These are phyloP conservation scores for Trachelus stipa DNA, from an alignment of 2,888 invertebrate genomes.

Conservation along the genomic window DNA sequence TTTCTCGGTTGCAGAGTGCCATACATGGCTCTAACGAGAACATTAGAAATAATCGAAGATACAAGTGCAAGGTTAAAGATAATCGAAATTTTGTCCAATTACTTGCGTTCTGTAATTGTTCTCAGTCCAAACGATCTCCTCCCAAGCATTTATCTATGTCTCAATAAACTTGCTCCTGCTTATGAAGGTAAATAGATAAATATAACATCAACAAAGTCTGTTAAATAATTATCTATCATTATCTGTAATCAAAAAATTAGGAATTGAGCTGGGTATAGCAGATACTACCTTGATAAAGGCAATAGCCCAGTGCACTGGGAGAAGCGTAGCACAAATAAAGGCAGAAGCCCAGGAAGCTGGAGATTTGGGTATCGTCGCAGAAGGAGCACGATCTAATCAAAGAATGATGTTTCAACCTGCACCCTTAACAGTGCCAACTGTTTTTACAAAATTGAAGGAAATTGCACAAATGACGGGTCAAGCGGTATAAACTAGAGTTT, in stretches of 20 bases:
- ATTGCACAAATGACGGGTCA: slow-evolving; percentile 88
- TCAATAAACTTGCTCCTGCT: slow-evolving; percentile 96
- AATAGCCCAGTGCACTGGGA: slow-evolving; percentile 89
- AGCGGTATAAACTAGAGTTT: slow-evolving; percentile 67
- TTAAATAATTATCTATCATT: not conserved
- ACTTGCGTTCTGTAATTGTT: slow-evolving; percentile 89
- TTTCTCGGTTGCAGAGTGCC: slow-evolving; percentile 77
- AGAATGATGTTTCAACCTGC: slow-evolving; percentile 89
- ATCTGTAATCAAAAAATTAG: slow-evolving; percentile 49
- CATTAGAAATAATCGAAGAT: slow-evolving; percentile 90
- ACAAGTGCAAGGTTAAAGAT: slow-evolving; percentile 89
- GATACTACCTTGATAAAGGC: slow-evolving; percentile 96
- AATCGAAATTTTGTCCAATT: slow-evolving; percentile 91
- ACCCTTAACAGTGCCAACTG: slow-evolving; percentile 78
- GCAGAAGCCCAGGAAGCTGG: slow-evolving; percentile 78
- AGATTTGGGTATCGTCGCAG: slow-evolving; percentile 92
- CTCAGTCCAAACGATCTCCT: slow-evolving; percentile 91
- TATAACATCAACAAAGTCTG: not conserved
- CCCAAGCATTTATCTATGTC: slow-evolving; percentile 90
- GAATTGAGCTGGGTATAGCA: slow-evolving; percentile 91
- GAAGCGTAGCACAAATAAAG: slow-evolving; percentile 86
- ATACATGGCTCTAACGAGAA: slow-evolving; percentile 90
- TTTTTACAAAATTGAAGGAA: slow-evolving; percentile 86
- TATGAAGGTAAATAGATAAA: slow-evolving; percentile 80
- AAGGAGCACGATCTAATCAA: slow-evolving; percentile 86